A percentile compares a stretch with the other conserved stretches of the same genome.
phyloP scores from a whole-genome alignment of 2,113 vertebrate genomes.

The Tiliqua scincoides region DNA sequence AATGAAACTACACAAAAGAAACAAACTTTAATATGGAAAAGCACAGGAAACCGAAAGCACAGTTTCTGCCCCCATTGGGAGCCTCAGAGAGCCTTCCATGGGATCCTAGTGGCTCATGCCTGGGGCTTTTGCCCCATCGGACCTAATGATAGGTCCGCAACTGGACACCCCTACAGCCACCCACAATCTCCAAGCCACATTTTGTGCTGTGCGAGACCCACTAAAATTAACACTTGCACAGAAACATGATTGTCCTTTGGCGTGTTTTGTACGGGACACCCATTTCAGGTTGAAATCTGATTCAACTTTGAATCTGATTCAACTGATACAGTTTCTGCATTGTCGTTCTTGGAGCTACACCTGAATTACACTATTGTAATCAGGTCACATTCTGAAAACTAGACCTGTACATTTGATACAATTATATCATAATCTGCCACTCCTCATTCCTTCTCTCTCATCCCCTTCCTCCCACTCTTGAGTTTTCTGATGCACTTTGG shows the following conservation, averaged over 20 bases:
- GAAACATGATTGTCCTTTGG: background rate
- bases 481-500: background rate
- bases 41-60: no score
- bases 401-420: background rate
- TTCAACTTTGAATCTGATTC: background rate
- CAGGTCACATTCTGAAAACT: background rate
- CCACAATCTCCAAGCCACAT: no score
- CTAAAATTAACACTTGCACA: background rate
- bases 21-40: background rate
- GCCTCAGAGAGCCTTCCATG: no score
- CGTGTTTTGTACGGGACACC: background rate
- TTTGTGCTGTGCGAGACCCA: no score
- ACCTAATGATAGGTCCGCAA: no score
- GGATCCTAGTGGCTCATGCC: no score
- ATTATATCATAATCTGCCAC: background rate
- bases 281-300: no score
- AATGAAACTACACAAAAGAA: background rate
- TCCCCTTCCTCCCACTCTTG: background rate
- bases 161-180: no score
- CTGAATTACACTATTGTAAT: background rate
- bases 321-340: background rate
- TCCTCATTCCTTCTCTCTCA: background rate
- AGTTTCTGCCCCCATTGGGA: no score
- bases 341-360: background rate
- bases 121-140: no score